Conservation (phyloP, 2,113 vertebrate species). For the Dicerorhinus sumatrensis region DNA sequence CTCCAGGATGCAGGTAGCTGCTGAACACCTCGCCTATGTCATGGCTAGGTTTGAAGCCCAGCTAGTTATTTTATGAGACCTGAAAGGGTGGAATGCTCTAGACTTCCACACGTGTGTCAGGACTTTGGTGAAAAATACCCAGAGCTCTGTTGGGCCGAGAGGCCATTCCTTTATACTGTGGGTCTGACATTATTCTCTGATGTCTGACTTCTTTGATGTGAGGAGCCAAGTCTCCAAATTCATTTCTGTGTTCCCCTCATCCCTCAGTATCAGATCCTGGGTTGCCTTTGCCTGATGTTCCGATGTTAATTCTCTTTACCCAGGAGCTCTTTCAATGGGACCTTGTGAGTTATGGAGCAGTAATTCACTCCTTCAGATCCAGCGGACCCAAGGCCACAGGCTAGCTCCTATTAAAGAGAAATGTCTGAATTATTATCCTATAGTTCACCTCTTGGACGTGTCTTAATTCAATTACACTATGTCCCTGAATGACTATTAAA, state of each 20-base stretch:
- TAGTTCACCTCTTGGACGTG: conserved; percentile 39
- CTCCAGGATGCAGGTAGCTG: background rate
- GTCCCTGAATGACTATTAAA: conserved; percentile 74
- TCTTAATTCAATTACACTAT: conserved; percentile 75
- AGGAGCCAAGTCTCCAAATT: background rate
- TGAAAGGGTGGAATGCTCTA: background rate
- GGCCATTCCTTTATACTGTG: background rate
- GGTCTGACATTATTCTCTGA: conserved; percentile 41
- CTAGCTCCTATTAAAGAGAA: conserved; percentile 60
- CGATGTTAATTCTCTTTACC: conserved; percentile 58
- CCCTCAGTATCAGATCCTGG: background rate
- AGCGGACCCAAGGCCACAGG: conserved; percentile 58
- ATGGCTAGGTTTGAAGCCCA: background rate
- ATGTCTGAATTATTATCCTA: conserved; percentile 66
- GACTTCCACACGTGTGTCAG: background rate
- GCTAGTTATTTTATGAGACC: background rate
- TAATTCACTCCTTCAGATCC: conserved; percentile 62
- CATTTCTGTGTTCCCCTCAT: background rate
- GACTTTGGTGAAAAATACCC: background rate
- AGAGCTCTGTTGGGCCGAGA: background rate
- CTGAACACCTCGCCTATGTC: no score
- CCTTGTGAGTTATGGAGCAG: conserved; percentile 63
- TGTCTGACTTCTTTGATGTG: background rate
- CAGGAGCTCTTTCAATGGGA: conserved; percentile 12
- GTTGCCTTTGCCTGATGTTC: background rate